Evolutionary conservation across 2,888 invertebrate species (phyloP).

Genomic region (Lathronympha strigana): DNA sequence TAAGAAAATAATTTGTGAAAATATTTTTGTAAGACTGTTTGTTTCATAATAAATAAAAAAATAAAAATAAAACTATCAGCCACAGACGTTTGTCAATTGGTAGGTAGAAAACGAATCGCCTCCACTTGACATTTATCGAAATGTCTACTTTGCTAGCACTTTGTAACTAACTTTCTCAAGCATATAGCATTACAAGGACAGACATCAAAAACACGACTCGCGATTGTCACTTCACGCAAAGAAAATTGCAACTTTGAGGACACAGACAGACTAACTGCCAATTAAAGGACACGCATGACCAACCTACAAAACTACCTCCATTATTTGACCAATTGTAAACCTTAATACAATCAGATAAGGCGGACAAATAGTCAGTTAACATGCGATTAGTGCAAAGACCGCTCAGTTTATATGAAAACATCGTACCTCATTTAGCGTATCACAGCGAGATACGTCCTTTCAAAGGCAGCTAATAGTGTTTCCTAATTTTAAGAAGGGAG

Average conservation of each 20-base stretch:
- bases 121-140: too few species aligned
- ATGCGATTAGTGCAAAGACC: too few species aligned
- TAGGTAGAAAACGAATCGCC: too few species aligned
- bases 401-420: background rate
- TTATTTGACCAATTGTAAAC: background rate
- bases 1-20: too few species aligned
- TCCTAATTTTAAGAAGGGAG: background rate
- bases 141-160: too few species aligned
- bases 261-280: background rate
- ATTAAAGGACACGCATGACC: slow-evolving; percentile 12
- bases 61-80: too few species aligned
- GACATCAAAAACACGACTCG: background rate
- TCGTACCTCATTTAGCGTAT: background rate
- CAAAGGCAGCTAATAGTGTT: background rate
- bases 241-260: slow-evolving; percentile 19
- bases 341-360: too few species aligned
- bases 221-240: slow-evolving; percentile 13
- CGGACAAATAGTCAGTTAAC: too few species aligned
- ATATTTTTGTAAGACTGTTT: too few species aligned
- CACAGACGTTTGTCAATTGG: too few species aligned
- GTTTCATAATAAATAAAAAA: too few species aligned
- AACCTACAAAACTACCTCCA: background rate
- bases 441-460: background rate
- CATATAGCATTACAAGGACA: background rate
- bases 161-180: too few species aligned